Evolutionary conservation across 2,888 invertebrate species (phyloP).

Genomic region (Eupithecia pulchellata): DNA sequence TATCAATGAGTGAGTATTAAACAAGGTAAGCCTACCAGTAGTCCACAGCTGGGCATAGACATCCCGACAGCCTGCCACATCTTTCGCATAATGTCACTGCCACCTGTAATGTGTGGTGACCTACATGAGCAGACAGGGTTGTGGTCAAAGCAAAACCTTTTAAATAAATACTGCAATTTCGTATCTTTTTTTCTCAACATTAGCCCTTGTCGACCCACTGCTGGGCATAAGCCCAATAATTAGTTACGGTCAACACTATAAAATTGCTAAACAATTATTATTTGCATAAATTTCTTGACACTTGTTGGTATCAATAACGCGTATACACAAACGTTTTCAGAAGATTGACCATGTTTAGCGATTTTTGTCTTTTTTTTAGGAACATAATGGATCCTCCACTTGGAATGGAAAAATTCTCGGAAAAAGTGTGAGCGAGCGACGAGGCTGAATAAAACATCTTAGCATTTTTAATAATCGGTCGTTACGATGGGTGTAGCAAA

Average conservation of each 20-base stretch:
- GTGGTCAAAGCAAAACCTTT: not conserved
- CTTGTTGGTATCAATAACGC: not conserved
- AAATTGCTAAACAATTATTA: not conserved
- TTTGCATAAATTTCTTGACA: not conserved
- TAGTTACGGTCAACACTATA: not conserved
- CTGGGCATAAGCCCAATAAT: not conserved
- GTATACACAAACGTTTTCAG: not conserved
- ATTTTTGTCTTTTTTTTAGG: not conserved
- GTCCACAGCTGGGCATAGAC: not conserved
- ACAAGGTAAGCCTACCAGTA: not conserved
- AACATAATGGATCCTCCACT: not conserved
- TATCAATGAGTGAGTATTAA: too few relatives aligned
- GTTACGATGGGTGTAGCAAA: not conserved
- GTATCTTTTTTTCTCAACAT: not conserved
- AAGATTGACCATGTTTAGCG: not conserved
- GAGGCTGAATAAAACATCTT: not conserved
- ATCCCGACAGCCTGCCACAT: constrained; percentile 1
- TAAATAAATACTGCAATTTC: not conserved
- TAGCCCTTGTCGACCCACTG: not conserved
- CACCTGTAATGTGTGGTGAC: not conserved
- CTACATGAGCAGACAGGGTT: not conserved
- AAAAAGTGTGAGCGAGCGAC: constrained; percentile 2
- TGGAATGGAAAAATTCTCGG: not conserved
- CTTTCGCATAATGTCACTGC: constrained; percentile 6
- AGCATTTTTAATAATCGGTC: not conserved